These are phyloP conservation scores for Willowsia nigromaculata DNA, from an alignment of 2,888 invertebrate species.

Conservation along the genomic window DNA sequence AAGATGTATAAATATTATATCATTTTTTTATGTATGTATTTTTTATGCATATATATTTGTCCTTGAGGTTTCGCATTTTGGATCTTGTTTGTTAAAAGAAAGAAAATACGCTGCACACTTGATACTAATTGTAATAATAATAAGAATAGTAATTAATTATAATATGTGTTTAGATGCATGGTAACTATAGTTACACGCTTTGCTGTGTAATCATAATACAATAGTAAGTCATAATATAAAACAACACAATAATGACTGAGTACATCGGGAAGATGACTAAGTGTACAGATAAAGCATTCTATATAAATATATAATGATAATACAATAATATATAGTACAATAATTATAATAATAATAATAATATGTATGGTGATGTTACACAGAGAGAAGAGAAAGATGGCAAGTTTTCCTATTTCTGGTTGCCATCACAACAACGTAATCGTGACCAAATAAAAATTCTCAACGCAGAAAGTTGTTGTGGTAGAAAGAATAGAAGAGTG, in stretches of 20 bases:
- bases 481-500: neutral
- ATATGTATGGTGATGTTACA: neutral
- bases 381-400: neutral
- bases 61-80: conserved; percentile 24
- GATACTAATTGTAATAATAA: neutral
- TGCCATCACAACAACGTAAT: neutral
- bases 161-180: neutral
- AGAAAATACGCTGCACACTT: neutral
- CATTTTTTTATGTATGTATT: neutral
- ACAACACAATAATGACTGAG: conserved; percentile 37
- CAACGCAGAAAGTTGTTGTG: no score
- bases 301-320: neutral
- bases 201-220: neutral
- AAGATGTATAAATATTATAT: neutral
- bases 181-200: neutral
- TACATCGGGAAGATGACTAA: conserved; percentile 2
- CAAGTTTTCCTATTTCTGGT: neutral
- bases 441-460: no score
- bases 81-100: neutral
- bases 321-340: neutral
- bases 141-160: neutral
- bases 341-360: conserved; percentile 34
- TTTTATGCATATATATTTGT: conserved; percentile 12
- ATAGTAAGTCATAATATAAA: neutral
- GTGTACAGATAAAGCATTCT: neutral